Conservation (phyloP, 2,797 vertebrate species). For the Mionectes olivaceus region DNA sequence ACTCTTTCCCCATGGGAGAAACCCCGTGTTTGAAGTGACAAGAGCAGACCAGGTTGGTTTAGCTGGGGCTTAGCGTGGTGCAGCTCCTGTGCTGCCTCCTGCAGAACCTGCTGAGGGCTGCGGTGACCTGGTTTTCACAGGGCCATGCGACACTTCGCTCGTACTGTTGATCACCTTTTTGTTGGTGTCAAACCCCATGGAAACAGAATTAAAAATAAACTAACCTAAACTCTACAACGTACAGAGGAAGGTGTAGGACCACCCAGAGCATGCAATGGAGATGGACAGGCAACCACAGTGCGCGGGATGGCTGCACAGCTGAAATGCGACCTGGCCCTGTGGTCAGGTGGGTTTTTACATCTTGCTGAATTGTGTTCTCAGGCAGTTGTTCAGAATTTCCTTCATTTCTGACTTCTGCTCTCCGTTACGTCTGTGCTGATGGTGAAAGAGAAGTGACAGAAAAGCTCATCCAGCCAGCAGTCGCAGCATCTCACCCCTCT, state of each 20-base stretch:
- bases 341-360: fast-evolving
- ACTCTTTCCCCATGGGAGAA: background rate
- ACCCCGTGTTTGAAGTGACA: fast-evolving
- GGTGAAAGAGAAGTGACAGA: background rate
- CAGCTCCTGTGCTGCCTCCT: background rate
- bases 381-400: background rate
- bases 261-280: fast-evolving
- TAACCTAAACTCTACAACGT: fast-evolving
- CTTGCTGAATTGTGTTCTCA: background rate
- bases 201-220: conserved; percentile 25
- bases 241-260: background rate
- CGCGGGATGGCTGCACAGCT: background rate
- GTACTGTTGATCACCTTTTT: conserved; percentile 56
- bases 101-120: background rate
- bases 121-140: background rate
- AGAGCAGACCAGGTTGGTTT: background rate
- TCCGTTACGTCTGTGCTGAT: background rate
- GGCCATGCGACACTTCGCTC: conserved; percentile 14
- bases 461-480: background rate
- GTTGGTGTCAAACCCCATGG: conserved; percentile 67
- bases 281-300: background rate
- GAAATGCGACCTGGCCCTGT: background rate
- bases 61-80: background rate
- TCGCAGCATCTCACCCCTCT: background rate
- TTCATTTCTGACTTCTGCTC: background rate